Evolutionary conservation across 2,888 invertebrate genomes (phyloP).

Genomic region (Hermaeophaga mercurialis): DNA sequence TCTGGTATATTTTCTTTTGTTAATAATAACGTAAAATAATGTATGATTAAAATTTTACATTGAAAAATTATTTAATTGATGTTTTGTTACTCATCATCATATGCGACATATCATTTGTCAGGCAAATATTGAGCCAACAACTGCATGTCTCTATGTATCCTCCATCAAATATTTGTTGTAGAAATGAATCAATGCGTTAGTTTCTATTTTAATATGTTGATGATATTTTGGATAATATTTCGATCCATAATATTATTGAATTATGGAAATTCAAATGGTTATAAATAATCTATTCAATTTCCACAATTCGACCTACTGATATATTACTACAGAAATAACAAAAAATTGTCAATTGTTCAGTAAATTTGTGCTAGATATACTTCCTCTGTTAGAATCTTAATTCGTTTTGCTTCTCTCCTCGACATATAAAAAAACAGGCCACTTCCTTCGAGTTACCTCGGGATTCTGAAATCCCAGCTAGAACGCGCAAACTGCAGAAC

Average conservation of each 20-base stretch:
- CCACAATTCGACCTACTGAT: too few relatives aligned
- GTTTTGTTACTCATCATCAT: too few relatives aligned
- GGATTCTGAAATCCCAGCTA: conserved; percentile 18
- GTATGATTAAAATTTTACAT: too few relatives aligned
- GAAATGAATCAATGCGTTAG: conserved; percentile 6
- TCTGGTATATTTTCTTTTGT: too few relatives aligned
- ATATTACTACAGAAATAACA: too few relatives aligned
- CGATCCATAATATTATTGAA: not conserved
- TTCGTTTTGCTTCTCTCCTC: not conserved
- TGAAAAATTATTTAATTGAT: too few relatives aligned
- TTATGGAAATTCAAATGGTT: too few relatives aligned
- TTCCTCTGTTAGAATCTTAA: too few relatives aligned
- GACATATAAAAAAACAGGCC: not conserved
- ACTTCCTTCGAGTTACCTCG: conserved; percentile 9
- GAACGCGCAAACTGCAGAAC: conserved; percentile 24
- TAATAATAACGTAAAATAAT: too few relatives aligned
- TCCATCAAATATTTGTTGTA: conserved; percentile 6
- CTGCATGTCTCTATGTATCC: not conserved
- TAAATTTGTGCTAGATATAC: too few relatives aligned
- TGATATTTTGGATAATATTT: conserved; percentile 7
- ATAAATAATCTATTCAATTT: too few relatives aligned
- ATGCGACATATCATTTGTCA: conserved; percentile 7
- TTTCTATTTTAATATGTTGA: conserved; percentile 10
- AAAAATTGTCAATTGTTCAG: too few relatives aligned
- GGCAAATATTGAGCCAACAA: conserved; percentile 11